A percentile compares a stretch with the other conserved stretches of the same genome.
phyloP scores from a whole-genome alignment of 1,140 invertebrate genomes.

The Cherax destructor region DNA sequence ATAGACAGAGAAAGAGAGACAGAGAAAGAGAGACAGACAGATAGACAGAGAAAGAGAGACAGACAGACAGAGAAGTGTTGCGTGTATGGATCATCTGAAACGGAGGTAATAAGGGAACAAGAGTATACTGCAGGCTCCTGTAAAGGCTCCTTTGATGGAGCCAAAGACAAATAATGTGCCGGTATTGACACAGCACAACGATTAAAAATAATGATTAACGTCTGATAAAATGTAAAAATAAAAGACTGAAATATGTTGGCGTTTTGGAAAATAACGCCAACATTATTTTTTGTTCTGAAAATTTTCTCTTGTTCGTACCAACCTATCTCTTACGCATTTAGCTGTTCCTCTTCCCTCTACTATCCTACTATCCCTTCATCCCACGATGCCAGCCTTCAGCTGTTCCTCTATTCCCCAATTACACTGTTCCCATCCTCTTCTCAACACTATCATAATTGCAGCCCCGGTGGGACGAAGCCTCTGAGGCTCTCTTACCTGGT shows the following conservation, averaged over 20 bases:
- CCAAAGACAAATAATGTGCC: not conserved
- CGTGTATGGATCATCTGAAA: not conserved
- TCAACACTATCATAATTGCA: no score
- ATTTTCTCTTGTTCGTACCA: not conserved
- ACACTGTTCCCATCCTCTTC: no score
- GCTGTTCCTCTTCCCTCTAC: not conserved
- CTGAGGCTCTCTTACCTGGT: no score
- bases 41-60: not conserved
- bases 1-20: not conserved
- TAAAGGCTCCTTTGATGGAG: not conserved
- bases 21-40: not conserved
- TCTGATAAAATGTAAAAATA: no score
- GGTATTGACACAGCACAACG: not conserved
- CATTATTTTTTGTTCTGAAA: no score
- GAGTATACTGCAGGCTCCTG: not conserved
- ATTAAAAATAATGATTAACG: no score
- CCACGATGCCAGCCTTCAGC: not conserved
- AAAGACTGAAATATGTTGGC: no score
- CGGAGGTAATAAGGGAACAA: not conserved
- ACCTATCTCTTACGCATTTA: not conserved
- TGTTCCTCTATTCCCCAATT: no score
- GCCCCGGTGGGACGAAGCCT: no score
- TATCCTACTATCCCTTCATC: not conserved
- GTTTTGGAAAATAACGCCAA: no score
- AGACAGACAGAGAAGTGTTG: not conserved